These are phyloP conservation scores for Amphiprion percula DNA, from an alignment of 2,113 vertebrate genomes.

Conservation along the genomic window DNA sequence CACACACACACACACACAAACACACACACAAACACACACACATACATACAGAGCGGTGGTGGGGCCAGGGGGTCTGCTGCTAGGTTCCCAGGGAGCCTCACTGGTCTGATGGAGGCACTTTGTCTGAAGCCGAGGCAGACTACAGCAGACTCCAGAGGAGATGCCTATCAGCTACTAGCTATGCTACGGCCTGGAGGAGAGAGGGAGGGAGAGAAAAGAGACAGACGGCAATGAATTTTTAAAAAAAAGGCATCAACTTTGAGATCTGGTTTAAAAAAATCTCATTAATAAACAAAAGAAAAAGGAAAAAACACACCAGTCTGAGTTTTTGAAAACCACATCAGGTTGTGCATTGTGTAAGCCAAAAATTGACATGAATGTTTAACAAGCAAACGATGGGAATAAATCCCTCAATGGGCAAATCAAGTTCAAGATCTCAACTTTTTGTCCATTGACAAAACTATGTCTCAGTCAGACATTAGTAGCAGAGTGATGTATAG, in stretches of 20 bases:
- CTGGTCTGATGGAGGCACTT: conserved; percentile 85
- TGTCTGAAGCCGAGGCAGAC: conserved; percentile 86
- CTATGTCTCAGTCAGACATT: conserved; percentile 43
- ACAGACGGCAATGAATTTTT: conserved; percentile 50
- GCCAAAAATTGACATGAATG: conserved; percentile 27
- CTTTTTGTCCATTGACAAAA: conserved; percentile 36
- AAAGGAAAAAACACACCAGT: neutral
- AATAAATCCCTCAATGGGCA: conserved; percentile 50
- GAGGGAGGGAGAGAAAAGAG: conserved; percentile 44
- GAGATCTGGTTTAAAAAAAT: conserved; percentile 28
- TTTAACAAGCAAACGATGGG: conserved; percentile 24
- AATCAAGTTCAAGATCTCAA: conserved; percentile 51
- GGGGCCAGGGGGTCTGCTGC: conserved; percentile 80
- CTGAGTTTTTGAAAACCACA: conserved; percentile 14
- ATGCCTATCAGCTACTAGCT: conserved; percentile 87
- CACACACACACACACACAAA: neutral
- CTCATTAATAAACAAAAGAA: conserved; percentile 3
- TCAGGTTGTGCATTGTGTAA: neutral
- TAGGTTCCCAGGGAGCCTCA: conserved; percentile 85
- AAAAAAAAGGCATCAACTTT: conserved; percentile 24
- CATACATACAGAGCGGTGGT: conserved; percentile 45
- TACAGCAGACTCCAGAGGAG: conserved; percentile 86
- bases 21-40: conserved; percentile 5
- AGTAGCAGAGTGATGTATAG: conserved; percentile 67
- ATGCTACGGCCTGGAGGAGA: conserved; percentile 76